phyloP scores from a whole-genome alignment of 2,888 invertebrate species.

The Neoascia interrupta region DNA sequence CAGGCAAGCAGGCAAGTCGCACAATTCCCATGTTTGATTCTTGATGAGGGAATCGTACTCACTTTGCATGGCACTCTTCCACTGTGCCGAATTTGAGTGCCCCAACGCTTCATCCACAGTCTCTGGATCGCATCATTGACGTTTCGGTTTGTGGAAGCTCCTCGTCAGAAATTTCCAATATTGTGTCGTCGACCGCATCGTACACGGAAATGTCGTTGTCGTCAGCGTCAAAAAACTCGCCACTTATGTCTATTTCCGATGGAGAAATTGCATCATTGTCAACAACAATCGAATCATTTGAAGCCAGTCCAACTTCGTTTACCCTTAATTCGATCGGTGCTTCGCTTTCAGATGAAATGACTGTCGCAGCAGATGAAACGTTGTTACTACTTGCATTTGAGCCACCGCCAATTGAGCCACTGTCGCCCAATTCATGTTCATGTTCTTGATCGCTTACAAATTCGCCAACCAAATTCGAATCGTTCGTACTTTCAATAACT shows the following conservation, averaged over 20 bases:
- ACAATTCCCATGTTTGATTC: not conserved
- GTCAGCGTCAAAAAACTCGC: not conserved
- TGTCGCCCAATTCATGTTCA: too few species aligned
- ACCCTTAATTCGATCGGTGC: too few species aligned
- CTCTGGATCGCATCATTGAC: conserved; percentile 2
- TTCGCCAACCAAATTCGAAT: not conserved
- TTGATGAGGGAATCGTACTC: conserved; percentile 22
- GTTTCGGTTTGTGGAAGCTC: not conserved
- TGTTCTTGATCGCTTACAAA: too few species aligned
- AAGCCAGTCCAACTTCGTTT: conserved; percentile 9
- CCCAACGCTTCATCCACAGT: conserved; percentile 1
- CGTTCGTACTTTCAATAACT: not conserved
- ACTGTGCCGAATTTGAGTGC: not conserved
- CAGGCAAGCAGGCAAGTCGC: not conserved
- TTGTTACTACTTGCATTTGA: too few species aligned
- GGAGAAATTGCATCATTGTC: not conserved
- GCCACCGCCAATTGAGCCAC: too few species aligned
- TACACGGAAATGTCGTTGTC: not conserved
- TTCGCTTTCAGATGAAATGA: too few species aligned
- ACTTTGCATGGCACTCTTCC: not conserved
- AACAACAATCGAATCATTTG: not conserved
- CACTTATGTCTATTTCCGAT: not conserved
- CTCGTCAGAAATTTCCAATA: not conserved
- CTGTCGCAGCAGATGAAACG: too few species aligned
- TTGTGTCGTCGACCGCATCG: not conserved